Percentiles rank a stretch among this genome's conserved stretches.
phyloP scores from a whole-genome alignment of 2,113 vertebrate genomes.

The Hystrix cristata region DNA sequence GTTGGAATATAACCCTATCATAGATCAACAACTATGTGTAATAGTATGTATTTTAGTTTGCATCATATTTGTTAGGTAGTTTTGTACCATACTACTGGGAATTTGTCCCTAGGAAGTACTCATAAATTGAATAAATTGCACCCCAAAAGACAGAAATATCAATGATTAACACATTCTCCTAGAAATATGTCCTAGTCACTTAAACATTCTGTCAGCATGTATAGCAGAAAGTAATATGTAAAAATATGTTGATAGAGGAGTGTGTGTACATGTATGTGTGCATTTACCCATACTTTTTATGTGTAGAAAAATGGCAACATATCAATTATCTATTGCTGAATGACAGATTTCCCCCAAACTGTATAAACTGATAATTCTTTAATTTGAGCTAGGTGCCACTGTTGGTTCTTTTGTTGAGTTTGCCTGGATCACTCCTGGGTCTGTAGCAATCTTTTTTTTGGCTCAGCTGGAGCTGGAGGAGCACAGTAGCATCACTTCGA shows the following conservation, averaged over 20 bases:
- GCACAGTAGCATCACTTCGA: background rate
- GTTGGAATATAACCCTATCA: background rate
- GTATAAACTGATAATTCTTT: background rate
- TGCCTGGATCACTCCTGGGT: background rate
- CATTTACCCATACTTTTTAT: background rate
- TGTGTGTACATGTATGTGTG: background rate
- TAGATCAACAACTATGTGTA: background rate
- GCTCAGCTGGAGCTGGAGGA: background rate
- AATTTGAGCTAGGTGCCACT: background rate
- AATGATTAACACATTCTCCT: background rate
- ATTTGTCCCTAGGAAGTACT: conserved; percentile 17
- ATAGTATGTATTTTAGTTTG: background rate
- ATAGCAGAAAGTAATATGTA: background rate
- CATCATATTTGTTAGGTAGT: background rate
- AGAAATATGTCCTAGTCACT: conserved; percentile 11
- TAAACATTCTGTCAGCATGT: background rate
- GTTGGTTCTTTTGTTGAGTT: background rate
- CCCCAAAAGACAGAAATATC: background rate
- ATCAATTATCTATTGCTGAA: background rate
- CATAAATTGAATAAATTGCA: conserved; percentile 41
- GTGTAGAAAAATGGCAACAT: background rate
- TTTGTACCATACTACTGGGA: background rate
- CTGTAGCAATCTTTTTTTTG: background rate
- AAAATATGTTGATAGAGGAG: background rate
- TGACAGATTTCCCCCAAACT: background rate